A percentile compares a stretch with the other conserved stretches of the same genome.
These are phyloP conservation scores for Dicrurus megarhynchus DNA, from an alignment of 2,113 vertebrate genomes.

Conservation along the genomic window DNA sequence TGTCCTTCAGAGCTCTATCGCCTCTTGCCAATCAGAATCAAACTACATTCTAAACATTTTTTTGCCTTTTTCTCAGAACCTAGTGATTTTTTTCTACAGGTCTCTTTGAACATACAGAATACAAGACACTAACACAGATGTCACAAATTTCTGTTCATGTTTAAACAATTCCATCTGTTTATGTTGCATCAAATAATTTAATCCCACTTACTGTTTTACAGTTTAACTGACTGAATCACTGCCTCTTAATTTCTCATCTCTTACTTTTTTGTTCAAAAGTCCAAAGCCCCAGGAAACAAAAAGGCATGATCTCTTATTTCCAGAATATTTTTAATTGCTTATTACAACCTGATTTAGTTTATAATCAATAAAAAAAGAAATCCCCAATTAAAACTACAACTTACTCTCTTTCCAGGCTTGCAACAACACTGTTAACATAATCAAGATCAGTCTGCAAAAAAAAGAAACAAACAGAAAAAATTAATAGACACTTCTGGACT, in stretches of 20 bases:
- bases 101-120: neutral
- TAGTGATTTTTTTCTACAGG: neutral
- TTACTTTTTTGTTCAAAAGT: neutral
- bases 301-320: neutral
- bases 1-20: neutral
- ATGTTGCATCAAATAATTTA: neutral
- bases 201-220: conserved; percentile 1
- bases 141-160: neutral
- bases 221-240: neutral
- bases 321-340: neutral
- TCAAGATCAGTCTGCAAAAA: conserved; percentile 86
- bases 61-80: neutral
- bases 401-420: conserved; percentile 94
- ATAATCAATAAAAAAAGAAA: neutral
- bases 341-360: neutral
- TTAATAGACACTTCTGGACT: neutral
- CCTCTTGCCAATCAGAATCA: neutral
- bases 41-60: neutral
- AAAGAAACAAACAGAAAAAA: neutral
- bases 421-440: conserved; percentile 88
- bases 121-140: neutral
- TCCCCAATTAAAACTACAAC: conserved; percentile 53
- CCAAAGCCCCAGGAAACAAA: neutral
- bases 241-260: neutral
- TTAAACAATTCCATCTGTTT: neutral